Evolutionary conservation across 2,888 invertebrate species (phyloP), one percentile per base, ranked within the genome.

Genomic region (Epinotia demarniana): DNA sequence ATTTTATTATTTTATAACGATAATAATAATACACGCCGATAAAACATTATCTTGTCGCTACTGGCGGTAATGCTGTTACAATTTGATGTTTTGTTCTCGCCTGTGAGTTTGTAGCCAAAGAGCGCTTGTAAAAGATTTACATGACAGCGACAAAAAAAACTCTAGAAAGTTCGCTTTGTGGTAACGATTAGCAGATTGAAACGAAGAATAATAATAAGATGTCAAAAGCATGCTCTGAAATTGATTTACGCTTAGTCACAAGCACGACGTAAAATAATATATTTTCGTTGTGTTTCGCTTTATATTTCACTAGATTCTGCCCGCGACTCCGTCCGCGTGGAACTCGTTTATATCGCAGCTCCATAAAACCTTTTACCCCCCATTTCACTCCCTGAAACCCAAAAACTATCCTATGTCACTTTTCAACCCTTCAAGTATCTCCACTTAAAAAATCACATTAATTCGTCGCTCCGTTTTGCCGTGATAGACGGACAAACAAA

Each of bases 1-100:
- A 75, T 27, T 63, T 69, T 63, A 66, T 67, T 75, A 62, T 63
- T 71, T 66, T 70, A 64, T 57, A 49, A 11, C n/a, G 39, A 46
- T 46, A 67, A 61, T 68, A 68, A 46, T 75, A 67, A 62, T 61
- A 46, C 19, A 58, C 60, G 57, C 60, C 39, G 18, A 60, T 58
- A 66, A 53, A 58, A 53, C 19, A 19, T 13, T 60, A 49, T 33
- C 39, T 60, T 33, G 72, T 61, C 43, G 8, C 43, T 46, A n/a
- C 19, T 55, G 33, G 57, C 23, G 57, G 19, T 53, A 63, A 72
- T 43, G 23, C 55, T 55, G 12, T 55, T 72, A 57, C 6, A 18
- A n/a, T 23, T 43, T 63, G 39, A 8, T 61, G 33, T n/a, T 61
- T 61, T 33, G 6, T 3, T 27, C 9, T 33, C 2, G 33, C 33